phyloP scores from a whole-genome alignment of 2,888 invertebrate species.

The Hanleya hanleyi region DNA sequence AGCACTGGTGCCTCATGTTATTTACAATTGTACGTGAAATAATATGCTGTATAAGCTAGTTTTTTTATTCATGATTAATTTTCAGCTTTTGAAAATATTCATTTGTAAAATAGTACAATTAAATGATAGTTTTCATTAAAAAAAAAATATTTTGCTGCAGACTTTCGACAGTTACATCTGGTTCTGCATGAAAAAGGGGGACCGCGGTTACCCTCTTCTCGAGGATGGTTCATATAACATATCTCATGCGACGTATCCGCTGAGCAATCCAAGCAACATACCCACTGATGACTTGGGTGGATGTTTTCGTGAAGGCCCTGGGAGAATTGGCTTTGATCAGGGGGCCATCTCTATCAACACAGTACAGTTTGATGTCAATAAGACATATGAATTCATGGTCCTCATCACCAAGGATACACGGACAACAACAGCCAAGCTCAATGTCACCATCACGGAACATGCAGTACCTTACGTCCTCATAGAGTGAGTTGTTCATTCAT shows the following conservation, averaged over 20 bases:
- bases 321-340: conserved; percentile 21
- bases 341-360: conserved; percentile 45
- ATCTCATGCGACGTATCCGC: background rate
- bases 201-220: background rate
- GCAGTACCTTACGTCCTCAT: conserved; percentile 41
- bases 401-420: conserved; percentile 40
- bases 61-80: too few species aligned
- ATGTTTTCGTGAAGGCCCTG: conserved; percentile 47
- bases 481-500: conserved; percentile 35
- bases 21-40: too few species aligned
- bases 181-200: conserved; percentile 3
- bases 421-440: conserved; percentile 21
- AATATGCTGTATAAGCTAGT: too few species aligned
- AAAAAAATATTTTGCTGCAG: conserved; percentile 6
- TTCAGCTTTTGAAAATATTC: too few species aligned
- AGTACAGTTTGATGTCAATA: conserved; percentile 42
- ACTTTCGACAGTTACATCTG: conserved; percentile 31
- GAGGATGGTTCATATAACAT: conserved; percentile 1
- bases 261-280: background rate
- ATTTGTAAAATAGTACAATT: background rate
- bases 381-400: conserved; percentile 46
- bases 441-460: conserved; percentile 40
- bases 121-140: background rate
- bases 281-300: conserved; percentile 34
- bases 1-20: too few species aligned